Percentiles rank a stretch among this genome's conserved stretches.
Conservation (phyloP, 1,140 invertebrate genomes). For the Bombus confusus region DNA sequence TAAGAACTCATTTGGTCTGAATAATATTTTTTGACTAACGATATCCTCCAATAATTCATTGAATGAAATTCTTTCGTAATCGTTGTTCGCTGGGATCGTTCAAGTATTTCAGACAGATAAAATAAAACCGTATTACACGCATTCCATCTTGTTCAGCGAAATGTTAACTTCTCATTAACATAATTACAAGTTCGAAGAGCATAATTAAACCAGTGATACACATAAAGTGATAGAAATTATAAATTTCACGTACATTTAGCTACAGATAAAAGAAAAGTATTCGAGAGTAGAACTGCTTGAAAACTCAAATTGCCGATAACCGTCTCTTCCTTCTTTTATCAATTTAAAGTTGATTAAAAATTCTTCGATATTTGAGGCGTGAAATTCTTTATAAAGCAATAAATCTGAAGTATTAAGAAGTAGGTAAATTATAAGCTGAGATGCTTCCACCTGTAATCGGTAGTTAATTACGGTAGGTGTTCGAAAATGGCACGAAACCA, state of each 20-base stretch:
- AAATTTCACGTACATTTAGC: background rate
- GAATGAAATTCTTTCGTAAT: background rate
- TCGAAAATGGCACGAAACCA: background rate
- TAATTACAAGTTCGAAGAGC: background rate
- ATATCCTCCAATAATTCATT: background rate
- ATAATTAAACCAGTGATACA: background rate
- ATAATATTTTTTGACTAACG: too few relatives aligned
- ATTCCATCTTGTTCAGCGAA: background rate
- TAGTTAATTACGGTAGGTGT: background rate
- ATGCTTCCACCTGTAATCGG: background rate
- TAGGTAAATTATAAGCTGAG: constrained; percentile 3
- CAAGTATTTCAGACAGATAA: background rate
- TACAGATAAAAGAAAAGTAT: background rate
- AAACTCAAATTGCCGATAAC: fast-evolving
- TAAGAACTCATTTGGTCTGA: too few relatives aligned
- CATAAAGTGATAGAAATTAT: background rate
- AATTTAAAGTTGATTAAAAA: background rate
- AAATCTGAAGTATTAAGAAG: background rate
- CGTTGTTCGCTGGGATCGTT: background rate
- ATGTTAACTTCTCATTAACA: background rate
- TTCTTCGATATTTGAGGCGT: too few relatives aligned
- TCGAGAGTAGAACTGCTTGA: background rate
- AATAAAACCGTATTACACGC: background rate
- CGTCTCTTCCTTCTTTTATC: background rate
- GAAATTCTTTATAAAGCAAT: background rate